Conservation (phyloP, 2,888 invertebrate species). For the Drosophila imparisetae region DNA sequence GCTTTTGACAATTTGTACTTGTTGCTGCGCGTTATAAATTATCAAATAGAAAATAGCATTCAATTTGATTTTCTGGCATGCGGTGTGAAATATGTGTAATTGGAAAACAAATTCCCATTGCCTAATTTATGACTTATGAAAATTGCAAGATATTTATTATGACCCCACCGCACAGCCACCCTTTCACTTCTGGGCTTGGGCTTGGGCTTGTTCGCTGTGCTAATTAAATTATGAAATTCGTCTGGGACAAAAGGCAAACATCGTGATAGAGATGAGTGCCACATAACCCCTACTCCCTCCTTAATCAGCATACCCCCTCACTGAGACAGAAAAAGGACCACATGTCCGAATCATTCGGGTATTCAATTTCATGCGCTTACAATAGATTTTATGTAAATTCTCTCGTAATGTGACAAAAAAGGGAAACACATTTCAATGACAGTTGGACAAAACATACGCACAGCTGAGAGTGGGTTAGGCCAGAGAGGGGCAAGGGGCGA, state of each 20-base stretch:
- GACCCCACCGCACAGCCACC: not conserved
- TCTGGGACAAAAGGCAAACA: conserved; percentile 39
- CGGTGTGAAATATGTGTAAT: conserved; percentile 81
- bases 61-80: conserved; percentile 68
- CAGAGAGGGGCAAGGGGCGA: conserved; percentile 1
- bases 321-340: conserved; percentile 48
- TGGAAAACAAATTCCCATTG: conserved; percentile 80
- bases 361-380: conserved; percentile 73
- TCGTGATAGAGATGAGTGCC: conserved; percentile 11
- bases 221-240: conserved; percentile 75
- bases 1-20: conserved; percentile 81
- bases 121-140: conserved; percentile 78
- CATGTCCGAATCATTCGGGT: conserved; percentile 69
- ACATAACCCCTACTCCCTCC: not conserved
- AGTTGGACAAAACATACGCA: conserved; percentile 81
- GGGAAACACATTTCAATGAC: conserved; percentile 82
- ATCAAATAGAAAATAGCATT: conserved; percentile 80
- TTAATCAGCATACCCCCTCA: conserved; percentile 1
- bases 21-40: conserved; percentile 79
- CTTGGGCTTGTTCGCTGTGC: conserved; percentile 37
- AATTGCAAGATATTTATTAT: conserved; percentile 69
- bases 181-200: conserved; percentile 43
- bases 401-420: conserved; percentile 78
- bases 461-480: conserved; percentile 13
- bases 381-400: conserved; percentile 80